Conservation (phyloP, 1,140 invertebrate species). For the Portunus trituberculatus region DNA sequence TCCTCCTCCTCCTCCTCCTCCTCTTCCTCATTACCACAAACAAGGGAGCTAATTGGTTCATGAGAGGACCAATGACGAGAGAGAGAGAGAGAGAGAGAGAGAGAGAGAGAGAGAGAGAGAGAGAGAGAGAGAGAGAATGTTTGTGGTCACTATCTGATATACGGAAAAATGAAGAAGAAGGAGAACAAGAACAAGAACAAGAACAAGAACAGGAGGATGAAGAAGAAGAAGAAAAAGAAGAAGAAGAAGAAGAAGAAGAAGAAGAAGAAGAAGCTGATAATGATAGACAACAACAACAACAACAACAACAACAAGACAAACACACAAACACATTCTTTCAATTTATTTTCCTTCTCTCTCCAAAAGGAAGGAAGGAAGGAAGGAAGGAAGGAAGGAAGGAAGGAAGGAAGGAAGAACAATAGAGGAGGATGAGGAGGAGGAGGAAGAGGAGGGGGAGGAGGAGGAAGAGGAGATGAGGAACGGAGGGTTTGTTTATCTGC, state of each 20-base stretch:
- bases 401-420: neutral
- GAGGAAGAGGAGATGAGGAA: no score
- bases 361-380: neutral
- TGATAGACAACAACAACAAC: neutral
- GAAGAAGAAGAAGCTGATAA: neutral
- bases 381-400: neutral
- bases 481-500: neutral
- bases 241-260: conserved; percentile 24
- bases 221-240: conserved; percentile 25
- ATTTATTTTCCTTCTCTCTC: neutral
- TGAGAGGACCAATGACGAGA: neutral
- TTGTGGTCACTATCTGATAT: neutral
- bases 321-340: neutral
- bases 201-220: neutral
- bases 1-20: neutral
- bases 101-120: neutral
- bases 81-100: neutral
- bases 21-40: neutral
- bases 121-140: neutral
- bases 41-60: neutral
- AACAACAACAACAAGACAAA: neutral
- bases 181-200: neutral
- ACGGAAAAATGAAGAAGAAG: neutral
- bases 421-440: neutral
- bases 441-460: no score